A percentile compares a stretch with the other conserved stretches of the same genome.
These are phyloP conservation scores for Leucoptera coffeella DNA, from an alignment of 2,888 invertebrate genomes.

Conservation along the genomic window DNA sequence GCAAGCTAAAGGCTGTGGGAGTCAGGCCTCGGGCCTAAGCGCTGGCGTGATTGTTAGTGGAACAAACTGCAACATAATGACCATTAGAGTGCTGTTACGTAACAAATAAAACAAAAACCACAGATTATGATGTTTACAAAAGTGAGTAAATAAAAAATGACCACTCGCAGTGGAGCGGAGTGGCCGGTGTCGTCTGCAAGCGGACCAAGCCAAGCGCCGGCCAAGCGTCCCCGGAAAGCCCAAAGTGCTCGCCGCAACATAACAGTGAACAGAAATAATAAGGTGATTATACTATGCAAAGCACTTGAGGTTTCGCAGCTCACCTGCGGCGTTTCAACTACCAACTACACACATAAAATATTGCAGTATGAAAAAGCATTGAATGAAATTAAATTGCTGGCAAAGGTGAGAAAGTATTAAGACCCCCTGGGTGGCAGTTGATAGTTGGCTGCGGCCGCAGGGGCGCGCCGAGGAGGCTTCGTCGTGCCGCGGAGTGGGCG, in stretches of 20 bases:
- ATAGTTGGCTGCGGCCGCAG: slow-evolving; percentile 39
- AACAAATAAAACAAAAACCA: slow-evolving; percentile 44
- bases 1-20: slow-evolving; percentile 46
- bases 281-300: too few species aligned
- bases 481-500: too few species aligned
- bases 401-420: slow-evolving; percentile 19
- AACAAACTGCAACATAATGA: slow-evolving; percentile 55
- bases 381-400: slow-evolving; percentile 8
- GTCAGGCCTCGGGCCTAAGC: too few species aligned
- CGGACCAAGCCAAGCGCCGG: too few species aligned
- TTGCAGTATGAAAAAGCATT: slow-evolving; percentile 14
- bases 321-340: slow-evolving; percentile 44
- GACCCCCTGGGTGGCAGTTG: slow-evolving; percentile 40
- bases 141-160: too few species aligned
- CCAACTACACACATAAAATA: slow-evolving; percentile 26
- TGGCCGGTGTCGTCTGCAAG: too few species aligned
- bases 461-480: too few species aligned
- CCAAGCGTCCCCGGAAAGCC: too few species aligned
- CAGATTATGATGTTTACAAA: not conserved
- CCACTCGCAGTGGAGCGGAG: too few species aligned
- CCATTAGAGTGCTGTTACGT: slow-evolving; percentile 55
- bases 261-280: too few species aligned
- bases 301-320: slow-evolving; percentile 32
- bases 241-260: too few species aligned
- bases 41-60: slow-evolving; percentile 55